phyloP scores from a whole-genome alignment of 2,797 vertebrate species.

The Gymnodraco acuticeps region DNA sequence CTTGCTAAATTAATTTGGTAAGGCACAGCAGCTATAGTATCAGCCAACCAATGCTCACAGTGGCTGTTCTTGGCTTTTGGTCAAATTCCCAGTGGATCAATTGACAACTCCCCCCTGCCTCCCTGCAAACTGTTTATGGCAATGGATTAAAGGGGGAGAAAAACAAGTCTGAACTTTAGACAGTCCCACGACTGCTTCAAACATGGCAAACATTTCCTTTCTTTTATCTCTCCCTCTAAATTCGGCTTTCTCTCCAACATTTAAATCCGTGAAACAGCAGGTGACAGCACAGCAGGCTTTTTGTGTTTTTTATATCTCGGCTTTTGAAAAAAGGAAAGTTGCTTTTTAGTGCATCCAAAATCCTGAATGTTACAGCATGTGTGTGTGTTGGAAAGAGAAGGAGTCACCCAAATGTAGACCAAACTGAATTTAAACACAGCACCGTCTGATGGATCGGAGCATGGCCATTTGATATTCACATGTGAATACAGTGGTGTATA shows the following conservation, averaged over 20 bases:
- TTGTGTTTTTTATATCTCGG: conserved; percentile 41
- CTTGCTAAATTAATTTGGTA: conserved; percentile 45
- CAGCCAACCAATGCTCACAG: conserved; percentile 34
- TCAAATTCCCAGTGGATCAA: conserved; percentile 56
- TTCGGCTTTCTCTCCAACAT: conserved; percentile 34
- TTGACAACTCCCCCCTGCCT: conserved; percentile 41
- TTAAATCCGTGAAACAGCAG: conserved; percentile 54
- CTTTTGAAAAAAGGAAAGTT: conserved; percentile 49
- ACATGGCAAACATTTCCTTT: conserved; percentile 43
- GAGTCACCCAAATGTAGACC: background rate
- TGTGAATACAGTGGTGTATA: background rate
- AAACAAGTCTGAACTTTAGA: conserved; percentile 68
- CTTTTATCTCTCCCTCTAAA: conserved; percentile 31
- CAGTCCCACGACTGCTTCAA: conserved; percentile 59
- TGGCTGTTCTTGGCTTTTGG: conserved; percentile 51
- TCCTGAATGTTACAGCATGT: conserved; percentile 9
- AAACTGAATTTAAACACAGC: background rate
- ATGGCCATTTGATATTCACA: background rate
- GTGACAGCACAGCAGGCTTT: conserved; percentile 48
- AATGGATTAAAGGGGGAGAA: conserved; percentile 64
- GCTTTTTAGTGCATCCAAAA: conserved; percentile 34
- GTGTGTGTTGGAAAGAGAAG: too few relatives aligned
- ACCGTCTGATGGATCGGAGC: background rate
- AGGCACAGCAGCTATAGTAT: conserved; percentile 21
- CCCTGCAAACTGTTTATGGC: conserved; percentile 46